These are phyloP conservation scores for Deilephila porcellus DNA, from an alignment of 2,888 invertebrate species.

Conservation along the genomic window DNA sequence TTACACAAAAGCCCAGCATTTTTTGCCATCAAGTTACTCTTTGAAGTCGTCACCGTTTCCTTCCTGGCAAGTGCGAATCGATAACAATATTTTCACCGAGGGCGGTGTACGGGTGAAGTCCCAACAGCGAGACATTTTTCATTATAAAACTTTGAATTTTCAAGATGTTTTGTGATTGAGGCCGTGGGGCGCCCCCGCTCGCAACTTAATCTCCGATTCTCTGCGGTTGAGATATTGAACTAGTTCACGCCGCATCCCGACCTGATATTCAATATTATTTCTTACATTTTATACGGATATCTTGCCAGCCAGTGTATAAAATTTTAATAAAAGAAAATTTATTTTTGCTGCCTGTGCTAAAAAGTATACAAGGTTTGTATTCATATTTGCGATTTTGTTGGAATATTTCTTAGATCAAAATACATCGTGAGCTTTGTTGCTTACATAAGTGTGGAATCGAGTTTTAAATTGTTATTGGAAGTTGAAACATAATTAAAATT, in stretches of 20 bases:
- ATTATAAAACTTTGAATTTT: conserved; percentile 51
- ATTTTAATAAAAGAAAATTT: no score
- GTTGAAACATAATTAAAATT: no score
- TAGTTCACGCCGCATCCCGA: conserved; percentile 21
- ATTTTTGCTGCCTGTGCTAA: no score
- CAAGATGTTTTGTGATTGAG: conserved; percentile 38
- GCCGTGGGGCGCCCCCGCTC: neutral
- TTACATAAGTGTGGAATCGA: no score
- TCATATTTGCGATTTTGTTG: no score
- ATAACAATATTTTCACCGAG: conserved; percentile 61
- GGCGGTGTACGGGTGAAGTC: conserved; percentile 43
- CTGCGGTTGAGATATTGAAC: conserved; percentile 21
- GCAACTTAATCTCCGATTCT: conserved; percentile 20
- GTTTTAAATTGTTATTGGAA: no score
- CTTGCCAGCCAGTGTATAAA: neutral
- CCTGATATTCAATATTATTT: conserved; percentile 1
- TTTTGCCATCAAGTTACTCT: conserved; percentile 39
- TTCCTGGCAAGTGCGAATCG: conserved; percentile 62
- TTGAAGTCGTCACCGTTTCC: conserved; percentile 57
- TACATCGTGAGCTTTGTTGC: no score
- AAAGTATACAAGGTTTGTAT: no score
- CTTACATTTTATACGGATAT: neutral
- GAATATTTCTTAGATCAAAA: no score
- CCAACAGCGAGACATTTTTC: conserved; percentile 50
- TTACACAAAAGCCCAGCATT: neutral